Conservation (phyloP, 2,113 vertebrate species). For the Channa argus region DNA sequence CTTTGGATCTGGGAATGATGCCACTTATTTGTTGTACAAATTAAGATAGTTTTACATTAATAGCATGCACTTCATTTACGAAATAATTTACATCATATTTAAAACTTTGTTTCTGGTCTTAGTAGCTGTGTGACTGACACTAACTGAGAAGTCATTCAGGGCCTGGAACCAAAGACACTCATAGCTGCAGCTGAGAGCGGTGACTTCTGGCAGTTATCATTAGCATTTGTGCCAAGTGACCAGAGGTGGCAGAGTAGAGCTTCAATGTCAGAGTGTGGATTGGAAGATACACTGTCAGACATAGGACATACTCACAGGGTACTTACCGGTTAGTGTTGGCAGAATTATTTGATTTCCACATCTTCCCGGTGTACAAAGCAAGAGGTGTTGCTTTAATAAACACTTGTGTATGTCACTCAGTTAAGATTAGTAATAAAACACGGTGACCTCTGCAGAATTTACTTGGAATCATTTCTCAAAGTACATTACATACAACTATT, state of each 20-base stretch:
- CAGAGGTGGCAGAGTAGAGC: constrained; percentile 23
- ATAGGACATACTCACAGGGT: constrained; percentile 5
- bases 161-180: constrained; percentile 11
- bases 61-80: too few relatives aligned
- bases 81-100: too few relatives aligned
- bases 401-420: background rate
- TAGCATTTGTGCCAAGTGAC: constrained; percentile 32
- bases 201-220: constrained; percentile 31
- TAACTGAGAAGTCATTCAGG: background rate
- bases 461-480: background rate
- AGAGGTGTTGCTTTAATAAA: background rate
- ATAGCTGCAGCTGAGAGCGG: constrained; percentile 1
- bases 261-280: constrained; percentile 11
- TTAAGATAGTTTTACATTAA: too few relatives aligned
- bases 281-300: constrained; percentile 7
- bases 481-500: too few relatives aligned
- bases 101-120: too few relatives aligned
- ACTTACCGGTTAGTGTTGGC: background rate
- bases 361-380: constrained; percentile 5
- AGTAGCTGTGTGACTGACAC: background rate
- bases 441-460: constrained; percentile 33
- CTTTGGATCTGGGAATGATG: background rate
- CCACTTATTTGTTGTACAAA: too few relatives aligned
- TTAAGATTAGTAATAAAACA: constrained; percentile 7
- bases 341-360: background rate